These are phyloP conservation scores for Rhopilema esculentum DNA, from an alignment of 30 jellyfish, hydroid and myxozoan species.

Conservation along the genomic window DNA sequence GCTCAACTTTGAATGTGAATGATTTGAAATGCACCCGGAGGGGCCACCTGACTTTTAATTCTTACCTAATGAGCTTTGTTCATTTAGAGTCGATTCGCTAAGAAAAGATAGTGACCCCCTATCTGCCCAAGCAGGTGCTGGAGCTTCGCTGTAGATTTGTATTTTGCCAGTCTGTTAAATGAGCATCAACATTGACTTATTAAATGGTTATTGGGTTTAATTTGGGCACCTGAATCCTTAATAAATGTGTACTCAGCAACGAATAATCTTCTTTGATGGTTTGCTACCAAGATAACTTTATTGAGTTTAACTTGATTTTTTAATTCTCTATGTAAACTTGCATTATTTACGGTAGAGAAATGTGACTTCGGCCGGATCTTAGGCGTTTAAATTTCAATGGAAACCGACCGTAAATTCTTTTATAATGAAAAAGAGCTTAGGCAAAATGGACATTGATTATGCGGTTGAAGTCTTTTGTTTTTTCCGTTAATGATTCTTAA, in stretches of 20 bases:
- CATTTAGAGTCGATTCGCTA: constrained; percentile 63
- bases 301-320: constrained; percentile 30
- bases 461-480: not conserved
- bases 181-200: constrained; percentile 77
- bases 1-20: constrained; percentile 22
- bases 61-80: constrained; percentile 70
- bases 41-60: constrained; percentile 79
- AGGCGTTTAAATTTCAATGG: not conserved
- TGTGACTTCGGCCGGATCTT: not conserved
- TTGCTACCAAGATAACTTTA: constrained; percentile 58
- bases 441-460: not conserved
- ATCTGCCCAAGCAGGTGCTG: constrained; percentile 64
- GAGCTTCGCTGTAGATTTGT: constrained; percentile 39
- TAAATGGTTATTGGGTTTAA: constrained; percentile 65
- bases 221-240: constrained; percentile 63
- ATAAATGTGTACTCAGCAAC: constrained; percentile 64
- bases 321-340: constrained; percentile 35
- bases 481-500: not conserved
- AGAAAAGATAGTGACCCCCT: constrained; percentile 71
- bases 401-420: not conserved
- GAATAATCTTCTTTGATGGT: constrained; percentile 22
- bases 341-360: constrained; percentile 22
- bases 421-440: not conserved
- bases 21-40: constrained; percentile 76
- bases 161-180: constrained; percentile 65